Conservation (phyloP, 2,888 invertebrate species). For the Chymomyza caudatula region DNA sequence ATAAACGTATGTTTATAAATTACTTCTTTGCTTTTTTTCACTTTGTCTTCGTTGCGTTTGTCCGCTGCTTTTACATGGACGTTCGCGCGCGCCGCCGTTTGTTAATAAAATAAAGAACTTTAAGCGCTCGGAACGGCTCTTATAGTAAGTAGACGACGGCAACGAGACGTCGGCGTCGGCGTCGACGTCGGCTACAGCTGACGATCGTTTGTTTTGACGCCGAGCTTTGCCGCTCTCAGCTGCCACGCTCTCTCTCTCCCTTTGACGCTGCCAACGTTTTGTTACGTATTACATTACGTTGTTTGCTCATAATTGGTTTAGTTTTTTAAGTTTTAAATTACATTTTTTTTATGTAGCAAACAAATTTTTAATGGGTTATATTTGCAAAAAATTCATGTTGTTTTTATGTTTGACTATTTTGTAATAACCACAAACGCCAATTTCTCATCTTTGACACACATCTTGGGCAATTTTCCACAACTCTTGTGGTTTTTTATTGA, state of each 20-base stretch:
- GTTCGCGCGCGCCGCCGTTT: conserved; percentile 49
- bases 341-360: background rate
- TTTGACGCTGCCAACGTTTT: conserved; percentile 32
- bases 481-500: conserved; percentile 15
- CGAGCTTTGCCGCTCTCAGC: conserved; percentile 1
- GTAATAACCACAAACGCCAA: conserved; percentile 6
- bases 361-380: background rate
- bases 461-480: conserved; percentile 21
- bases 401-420: background rate
- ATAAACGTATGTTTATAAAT: conserved; percentile 39
- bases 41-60: conserved; percentile 26
- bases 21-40: conserved; percentile 55
- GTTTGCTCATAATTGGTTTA: background rate
- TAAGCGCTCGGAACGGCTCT: conserved; percentile 47
- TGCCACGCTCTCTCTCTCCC: conserved; percentile 32
- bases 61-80: conserved; percentile 14
- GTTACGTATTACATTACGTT: conserved; percentile 2
- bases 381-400: background rate
- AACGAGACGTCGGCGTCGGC: conserved; percentile 1
- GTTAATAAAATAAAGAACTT: conserved; percentile 51
- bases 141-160: conserved; percentile 48
- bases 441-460: conserved; percentile 8
- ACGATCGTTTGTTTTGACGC: background rate
- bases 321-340: background rate
- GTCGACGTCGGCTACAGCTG: background rate